Conservation (phyloP, 2,888 invertebrate genomes). For the Aspidiotus destructor region DNA sequence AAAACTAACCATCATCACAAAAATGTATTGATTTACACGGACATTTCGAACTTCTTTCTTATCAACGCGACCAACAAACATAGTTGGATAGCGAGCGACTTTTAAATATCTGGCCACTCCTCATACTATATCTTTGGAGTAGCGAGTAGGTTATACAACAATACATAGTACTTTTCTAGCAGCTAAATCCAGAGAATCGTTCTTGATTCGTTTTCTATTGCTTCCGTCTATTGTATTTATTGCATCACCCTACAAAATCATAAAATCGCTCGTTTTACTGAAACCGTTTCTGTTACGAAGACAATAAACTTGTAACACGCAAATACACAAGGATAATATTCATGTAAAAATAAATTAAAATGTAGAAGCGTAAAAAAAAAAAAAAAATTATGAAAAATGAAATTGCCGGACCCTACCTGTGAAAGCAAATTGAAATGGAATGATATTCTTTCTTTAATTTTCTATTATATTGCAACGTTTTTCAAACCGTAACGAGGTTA, state of each 20-base stretch:
- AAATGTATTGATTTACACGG: too few species aligned
- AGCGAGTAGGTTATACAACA: background rate
- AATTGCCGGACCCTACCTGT: conserved; percentile 23
- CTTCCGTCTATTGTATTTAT: conserved; percentile 19
- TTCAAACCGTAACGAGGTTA: conserved; percentile 13
- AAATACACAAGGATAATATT: background rate
- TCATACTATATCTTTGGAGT: too few species aligned
- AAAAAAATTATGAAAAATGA: conserved; percentile 11
- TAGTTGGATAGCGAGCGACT: too few species aligned
- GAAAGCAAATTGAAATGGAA: conserved; percentile 24
- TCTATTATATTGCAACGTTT: too few species aligned
- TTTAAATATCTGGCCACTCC: too few species aligned
- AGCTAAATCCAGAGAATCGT: conserved; percentile 6
- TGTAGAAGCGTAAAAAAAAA: conserved; percentile 1
- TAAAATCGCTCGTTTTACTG: conserved; percentile 27
- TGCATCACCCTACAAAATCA: conserved; percentile 33
- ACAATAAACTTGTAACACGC: too few species aligned
- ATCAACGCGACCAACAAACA: too few species aligned
- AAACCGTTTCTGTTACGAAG: background rate
- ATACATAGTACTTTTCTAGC: conserved; percentile 6
- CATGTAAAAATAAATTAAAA: conserved; percentile 17
- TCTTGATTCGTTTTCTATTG: conserved; percentile 27
- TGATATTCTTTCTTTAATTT: background rate
- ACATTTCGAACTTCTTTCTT: too few species aligned
- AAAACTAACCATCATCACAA: too few species aligned